A percentile compares a stretch with the other conserved stretches of the same genome.
Conservation (phyloP, 1,140 invertebrate genomes). For the Megathymus violae region DNA sequence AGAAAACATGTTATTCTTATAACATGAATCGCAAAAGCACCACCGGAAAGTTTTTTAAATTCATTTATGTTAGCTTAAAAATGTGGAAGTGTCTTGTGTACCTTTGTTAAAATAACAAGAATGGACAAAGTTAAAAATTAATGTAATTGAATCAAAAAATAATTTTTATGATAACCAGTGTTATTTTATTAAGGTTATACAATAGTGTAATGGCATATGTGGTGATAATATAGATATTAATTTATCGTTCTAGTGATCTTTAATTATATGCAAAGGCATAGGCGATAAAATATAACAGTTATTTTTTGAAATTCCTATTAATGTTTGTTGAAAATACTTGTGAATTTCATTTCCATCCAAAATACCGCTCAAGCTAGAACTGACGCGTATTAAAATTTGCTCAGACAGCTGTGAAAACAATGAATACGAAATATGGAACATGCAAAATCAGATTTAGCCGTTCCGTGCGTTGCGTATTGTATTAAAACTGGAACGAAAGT, state of each 20-base stretch:
- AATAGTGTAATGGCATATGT: too few species aligned
- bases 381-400: conserved; percentile 31
- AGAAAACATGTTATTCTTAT: conserved; percentile 12
- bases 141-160: too few species aligned
- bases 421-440: conserved; percentile 33
- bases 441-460: conserved; percentile 32
- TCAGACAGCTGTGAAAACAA: conserved; percentile 35
- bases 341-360: conserved; percentile 28
- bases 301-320: too few species aligned
- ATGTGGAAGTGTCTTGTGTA: neutral
- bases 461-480: conserved; percentile 28
- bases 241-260: too few species aligned
- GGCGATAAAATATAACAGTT: too few species aligned
- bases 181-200: too few species aligned
- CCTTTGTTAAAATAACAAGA: too few species aligned
- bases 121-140: too few species aligned
- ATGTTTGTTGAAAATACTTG: conserved; percentile 11
- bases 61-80: conserved; percentile 1
- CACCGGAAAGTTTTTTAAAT: conserved; percentile 21
- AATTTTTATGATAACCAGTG: too few species aligned
- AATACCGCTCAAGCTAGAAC: conserved; percentile 19
- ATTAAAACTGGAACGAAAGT: conserved; percentile 26
- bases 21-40: conserved; percentile 21
- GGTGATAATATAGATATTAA: too few species aligned
- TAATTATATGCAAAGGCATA: too few species aligned